These are phyloP conservation scores for Schlechtendalia chinensis DNA, from an alignment of 1,140 invertebrate genomes.

Conservation along the genomic window DNA sequence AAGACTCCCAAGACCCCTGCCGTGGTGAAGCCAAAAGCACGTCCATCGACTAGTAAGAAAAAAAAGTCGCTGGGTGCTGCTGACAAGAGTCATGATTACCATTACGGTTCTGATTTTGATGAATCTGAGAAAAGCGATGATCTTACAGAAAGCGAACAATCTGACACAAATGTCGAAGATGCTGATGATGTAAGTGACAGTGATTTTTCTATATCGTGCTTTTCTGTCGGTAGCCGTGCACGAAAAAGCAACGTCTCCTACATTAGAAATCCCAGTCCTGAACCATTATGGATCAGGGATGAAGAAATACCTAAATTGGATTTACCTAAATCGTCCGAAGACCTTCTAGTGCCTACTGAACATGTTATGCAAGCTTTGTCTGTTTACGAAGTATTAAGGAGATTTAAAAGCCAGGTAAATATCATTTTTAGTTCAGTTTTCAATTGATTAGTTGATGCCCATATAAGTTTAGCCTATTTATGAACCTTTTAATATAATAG, in stretches of 20 bases:
- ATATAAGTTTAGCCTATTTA: not conserved
- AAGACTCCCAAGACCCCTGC: slow-evolving; percentile 55
- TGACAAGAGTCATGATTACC: slow-evolving; percentile 82
- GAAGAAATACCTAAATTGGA: slow-evolving; percentile 72
- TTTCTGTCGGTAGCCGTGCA: slow-evolving; percentile 67
- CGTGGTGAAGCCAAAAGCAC: slow-evolving; percentile 56
- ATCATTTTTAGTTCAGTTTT: not conserved
- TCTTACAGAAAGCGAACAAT: slow-evolving; percentile 66
- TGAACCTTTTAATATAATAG: not conserved
- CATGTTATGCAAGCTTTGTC: slow-evolving; percentile 76
- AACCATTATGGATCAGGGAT: slow-evolving; percentile 79
- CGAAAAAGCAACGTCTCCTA: slow-evolving; percentile 58
- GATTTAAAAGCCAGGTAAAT: slow-evolving; percentile 74
- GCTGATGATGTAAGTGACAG: slow-evolving; percentile 73
- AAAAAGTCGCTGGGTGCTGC: slow-evolving; percentile 58
- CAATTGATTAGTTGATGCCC: not conserved
- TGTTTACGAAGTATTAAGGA: slow-evolving; percentile 90
- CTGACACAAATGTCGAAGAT: slow-evolving; percentile 67
- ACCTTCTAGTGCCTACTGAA: slow-evolving; percentile 78
- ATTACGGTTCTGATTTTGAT: slow-evolving; percentile 85
- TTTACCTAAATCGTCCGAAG: slow-evolving; percentile 85
- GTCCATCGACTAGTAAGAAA: slow-evolving; percentile 57
- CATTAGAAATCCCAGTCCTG: slow-evolving; percentile 72
- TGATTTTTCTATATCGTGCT: slow-evolving; percentile 79
- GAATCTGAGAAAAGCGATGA: slow-evolving; percentile 76